Evolutionary conservation across 2,888 invertebrate species (phyloP), one percentile per base, ranked within the genome.

Genomic region (Drosophila colorata): DNA sequence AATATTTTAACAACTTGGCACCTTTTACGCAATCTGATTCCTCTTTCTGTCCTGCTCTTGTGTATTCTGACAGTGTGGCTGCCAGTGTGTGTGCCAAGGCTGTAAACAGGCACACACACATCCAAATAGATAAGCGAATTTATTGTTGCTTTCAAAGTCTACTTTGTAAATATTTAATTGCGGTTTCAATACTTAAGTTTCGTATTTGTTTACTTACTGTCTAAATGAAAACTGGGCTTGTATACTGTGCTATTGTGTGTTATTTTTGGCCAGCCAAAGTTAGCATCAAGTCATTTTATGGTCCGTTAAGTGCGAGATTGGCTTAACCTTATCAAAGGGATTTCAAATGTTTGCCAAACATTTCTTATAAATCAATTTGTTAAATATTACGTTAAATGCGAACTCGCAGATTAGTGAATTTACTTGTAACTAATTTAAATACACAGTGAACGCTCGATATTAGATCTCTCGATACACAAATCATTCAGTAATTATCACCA

Each of bases 1-100:
- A 88, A 86, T 88, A 87, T 88, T 86, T 86, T 47, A 87, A 44
- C 78, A 70, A 78, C 76, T 72, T 68, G 59, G 67, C 88, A 88
- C 88, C 87, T 75, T 59, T 71, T 46, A 28, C 37, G 48, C 46
- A 65, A 13, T 1, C 47, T 44, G 5, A 25, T 25, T 33, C 23
- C 25, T 49, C 1, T 48, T 25, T 9, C 11, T 48, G 20, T 9
- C 8, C 4, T 48, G n/a, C 33, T 1, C 3, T 5, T n/a, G 16
- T n/a, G 0, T 4, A 14, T 7, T 33, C 20, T 20, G 20, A 4
- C 20, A 20, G 20, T 20, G 20, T 20, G 20, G 20, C 8, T 37
- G 28, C 16, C 28, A 14, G 16, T 16, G 4, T 37, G n/a, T 9
- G 16, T 44, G 44, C 38, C 44, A n/a, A 43, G 18, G 1, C 4